Evolutionary conservation across 2,113 vertebrate species (phyloP).

Genomic region (Seriola quinqueradiata): DNA sequence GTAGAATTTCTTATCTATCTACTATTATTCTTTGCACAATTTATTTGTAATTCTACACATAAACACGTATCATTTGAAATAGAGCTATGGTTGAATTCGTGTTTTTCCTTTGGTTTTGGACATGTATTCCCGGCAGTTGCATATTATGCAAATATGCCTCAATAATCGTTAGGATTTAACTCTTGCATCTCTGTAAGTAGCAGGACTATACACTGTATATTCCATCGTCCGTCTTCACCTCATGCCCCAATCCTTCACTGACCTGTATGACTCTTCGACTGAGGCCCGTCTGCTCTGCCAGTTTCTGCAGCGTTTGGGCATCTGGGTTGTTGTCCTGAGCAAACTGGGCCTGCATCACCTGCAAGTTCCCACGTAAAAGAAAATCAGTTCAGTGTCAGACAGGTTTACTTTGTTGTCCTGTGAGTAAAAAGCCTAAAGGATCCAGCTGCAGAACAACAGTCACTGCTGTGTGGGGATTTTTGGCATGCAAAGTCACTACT

Average conservation of each 20-base stretch:
- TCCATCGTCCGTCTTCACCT: background rate
- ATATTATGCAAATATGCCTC: background rate
- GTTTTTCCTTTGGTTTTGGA: background rate
- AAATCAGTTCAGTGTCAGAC: background rate
- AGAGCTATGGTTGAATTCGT: background rate
- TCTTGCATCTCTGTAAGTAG: background rate
- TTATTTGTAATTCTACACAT: background rate
- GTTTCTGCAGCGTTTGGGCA: conserved; percentile 96
- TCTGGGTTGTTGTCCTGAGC: conserved; percentile 99
- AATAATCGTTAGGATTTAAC: background rate
- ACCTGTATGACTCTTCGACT: conserved; percentile 99
- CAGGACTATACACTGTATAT: background rate
- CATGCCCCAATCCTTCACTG: conserved; percentile 27
- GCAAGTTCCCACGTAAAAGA: conserved; percentile 41
- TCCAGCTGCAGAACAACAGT: background rate
- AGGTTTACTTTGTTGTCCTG: background rate
- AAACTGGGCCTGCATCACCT: conserved; percentile 99
- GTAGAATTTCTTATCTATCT: background rate
- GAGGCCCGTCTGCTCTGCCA: conserved; percentile 97
- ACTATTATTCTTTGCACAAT: background rate
- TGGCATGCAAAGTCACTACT: background rate
- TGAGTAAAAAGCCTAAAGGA: background rate
- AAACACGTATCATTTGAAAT: background rate
- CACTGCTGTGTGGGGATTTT: too few species aligned
- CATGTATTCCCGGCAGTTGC: background rate